Conservation (phyloP, 2,113 vertebrate species). For the Eurypyga helias region DNA sequence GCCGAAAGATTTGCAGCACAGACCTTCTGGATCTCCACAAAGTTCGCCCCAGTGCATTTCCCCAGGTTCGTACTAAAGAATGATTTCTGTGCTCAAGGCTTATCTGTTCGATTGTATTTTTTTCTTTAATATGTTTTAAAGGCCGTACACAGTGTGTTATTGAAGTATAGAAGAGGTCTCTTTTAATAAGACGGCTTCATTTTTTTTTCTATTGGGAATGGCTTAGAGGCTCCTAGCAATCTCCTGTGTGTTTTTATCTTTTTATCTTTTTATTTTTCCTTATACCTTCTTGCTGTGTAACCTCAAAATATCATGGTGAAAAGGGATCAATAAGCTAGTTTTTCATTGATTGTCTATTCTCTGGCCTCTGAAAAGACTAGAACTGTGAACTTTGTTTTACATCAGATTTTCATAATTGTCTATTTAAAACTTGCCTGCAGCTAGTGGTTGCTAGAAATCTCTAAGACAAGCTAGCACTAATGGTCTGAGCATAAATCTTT, state of each 20-base stretch:
- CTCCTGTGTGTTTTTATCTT: slow-evolving; percentile 53
- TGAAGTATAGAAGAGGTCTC: slow-evolving; percentile 32
- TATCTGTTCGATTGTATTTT: slow-evolving; percentile 58
- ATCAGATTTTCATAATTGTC: slow-evolving; percentile 75
- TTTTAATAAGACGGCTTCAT: slow-evolving; percentile 51
- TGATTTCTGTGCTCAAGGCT: slow-evolving; percentile 67
- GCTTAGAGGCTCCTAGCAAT: slow-evolving; percentile 42
- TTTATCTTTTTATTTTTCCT: slow-evolving; percentile 57
- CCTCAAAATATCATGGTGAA: slow-evolving; percentile 55
- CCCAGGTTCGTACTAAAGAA: slow-evolving; percentile 65
- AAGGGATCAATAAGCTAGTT: slow-evolving; percentile 72
- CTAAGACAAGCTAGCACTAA: slow-evolving; percentile 35
- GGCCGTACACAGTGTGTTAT: slow-evolving; percentile 60
- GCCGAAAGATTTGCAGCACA: slow-evolving; percentile 66
- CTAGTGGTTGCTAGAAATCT: slow-evolving; percentile 72
- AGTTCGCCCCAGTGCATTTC: slow-evolving; percentile 59
- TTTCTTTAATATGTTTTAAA: slow-evolving; percentile 68
- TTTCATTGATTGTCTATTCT: slow-evolving; percentile 71
- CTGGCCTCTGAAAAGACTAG: slow-evolving; percentile 61
- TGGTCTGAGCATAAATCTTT: slow-evolving; percentile 28
- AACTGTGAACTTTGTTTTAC: slow-evolving; percentile 72
- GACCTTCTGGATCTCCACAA: slow-evolving; percentile 53
- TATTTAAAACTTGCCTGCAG: slow-evolving; percentile 57
- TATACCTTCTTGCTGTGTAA: slow-evolving; percentile 54
- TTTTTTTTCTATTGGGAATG: slow-evolving; percentile 37